Evolutionary conservation across 2,797 vertebrate genomes (phyloP).

Genomic region (Cynopterus sphinx): DNA sequence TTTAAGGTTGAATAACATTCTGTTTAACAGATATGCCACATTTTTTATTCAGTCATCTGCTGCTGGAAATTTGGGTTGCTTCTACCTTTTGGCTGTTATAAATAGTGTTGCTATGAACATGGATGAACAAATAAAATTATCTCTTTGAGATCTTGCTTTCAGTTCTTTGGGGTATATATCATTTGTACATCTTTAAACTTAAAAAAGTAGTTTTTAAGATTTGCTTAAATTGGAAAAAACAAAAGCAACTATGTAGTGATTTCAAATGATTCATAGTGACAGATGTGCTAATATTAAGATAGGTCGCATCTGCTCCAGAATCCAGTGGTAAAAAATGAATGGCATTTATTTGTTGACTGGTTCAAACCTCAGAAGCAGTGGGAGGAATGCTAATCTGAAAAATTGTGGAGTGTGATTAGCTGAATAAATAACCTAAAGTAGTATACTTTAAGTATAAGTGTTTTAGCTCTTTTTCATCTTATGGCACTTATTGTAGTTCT

Average conservation of each 20-base stretch:
- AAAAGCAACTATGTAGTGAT: background rate
- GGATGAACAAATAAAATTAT: background rate
- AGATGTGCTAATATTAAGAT: background rate
- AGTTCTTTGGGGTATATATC: background rate
- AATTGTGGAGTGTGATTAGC: background rate
- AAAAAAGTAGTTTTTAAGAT: background rate
- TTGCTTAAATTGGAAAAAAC: constrained; percentile 33
- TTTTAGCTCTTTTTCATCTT: constrained; percentile 14
- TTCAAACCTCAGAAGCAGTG: constrained; percentile 19
- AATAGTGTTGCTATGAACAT: background rate
- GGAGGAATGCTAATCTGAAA: background rate
- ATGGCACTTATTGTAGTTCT: background rate
- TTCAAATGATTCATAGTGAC: background rate
- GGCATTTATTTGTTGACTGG: constrained; percentile 39
- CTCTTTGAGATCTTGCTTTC: background rate
- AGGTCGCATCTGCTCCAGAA: background rate
- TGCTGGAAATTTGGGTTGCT: background rate
- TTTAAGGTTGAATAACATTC: background rate
- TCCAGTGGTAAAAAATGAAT: background rate
- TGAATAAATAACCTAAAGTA: background rate
- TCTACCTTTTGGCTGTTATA: background rate
- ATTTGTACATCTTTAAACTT: background rate
- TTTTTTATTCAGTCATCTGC: background rate
- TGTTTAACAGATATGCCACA: background rate
- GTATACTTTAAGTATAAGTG: background rate